phyloP scores from a whole-genome alignment of 2,113 vertebrate species.

The Cheirogaleus medius region DNA sequence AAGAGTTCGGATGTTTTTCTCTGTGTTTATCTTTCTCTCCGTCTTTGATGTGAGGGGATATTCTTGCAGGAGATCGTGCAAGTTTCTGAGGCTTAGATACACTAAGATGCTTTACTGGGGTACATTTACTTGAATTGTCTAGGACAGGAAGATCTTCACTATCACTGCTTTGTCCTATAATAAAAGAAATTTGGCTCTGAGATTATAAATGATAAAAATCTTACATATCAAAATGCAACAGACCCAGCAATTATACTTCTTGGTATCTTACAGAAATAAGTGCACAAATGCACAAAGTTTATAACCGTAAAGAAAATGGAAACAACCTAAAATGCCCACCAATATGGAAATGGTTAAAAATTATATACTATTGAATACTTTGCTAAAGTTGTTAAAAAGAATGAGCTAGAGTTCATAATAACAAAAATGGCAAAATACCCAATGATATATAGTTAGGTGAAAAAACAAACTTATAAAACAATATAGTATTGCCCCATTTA shows the following conservation, averaged over 20 bases:
- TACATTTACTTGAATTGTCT: constrained; percentile 90
- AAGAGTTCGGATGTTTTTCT: constrained; percentile 91
- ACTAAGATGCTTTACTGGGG: constrained; percentile 88
- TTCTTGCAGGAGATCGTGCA: constrained; percentile 87
- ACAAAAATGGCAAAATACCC: neutral
- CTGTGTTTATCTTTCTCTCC: constrained; percentile 91
- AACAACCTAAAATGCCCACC: neutral
- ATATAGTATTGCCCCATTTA: neutral
- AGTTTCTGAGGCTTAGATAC: constrained; percentile 91
- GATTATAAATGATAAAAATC: neutral
- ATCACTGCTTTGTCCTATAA: constrained; percentile 96
- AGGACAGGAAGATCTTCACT: constrained; percentile 92
- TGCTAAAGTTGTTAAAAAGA: constrained; percentile 35
- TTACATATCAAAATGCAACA: neutral
- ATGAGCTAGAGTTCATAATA: neutral
- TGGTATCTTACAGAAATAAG: neutral
- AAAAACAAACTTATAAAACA: constrained; percentile 30
- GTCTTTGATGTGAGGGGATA: constrained; percentile 90
- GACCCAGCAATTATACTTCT: neutral
- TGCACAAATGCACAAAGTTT: neutral
- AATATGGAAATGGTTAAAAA: neutral
- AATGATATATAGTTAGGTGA: neutral
- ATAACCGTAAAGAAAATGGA: neutral
- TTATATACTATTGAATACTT: neutral
- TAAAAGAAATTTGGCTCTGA: neutral